Percentiles rank a stretch among this genome's conserved stretches.
Evolutionary conservation across 2,113 vertebrate species (phyloP).

Genomic region (Bujurquina vittata): DNA sequence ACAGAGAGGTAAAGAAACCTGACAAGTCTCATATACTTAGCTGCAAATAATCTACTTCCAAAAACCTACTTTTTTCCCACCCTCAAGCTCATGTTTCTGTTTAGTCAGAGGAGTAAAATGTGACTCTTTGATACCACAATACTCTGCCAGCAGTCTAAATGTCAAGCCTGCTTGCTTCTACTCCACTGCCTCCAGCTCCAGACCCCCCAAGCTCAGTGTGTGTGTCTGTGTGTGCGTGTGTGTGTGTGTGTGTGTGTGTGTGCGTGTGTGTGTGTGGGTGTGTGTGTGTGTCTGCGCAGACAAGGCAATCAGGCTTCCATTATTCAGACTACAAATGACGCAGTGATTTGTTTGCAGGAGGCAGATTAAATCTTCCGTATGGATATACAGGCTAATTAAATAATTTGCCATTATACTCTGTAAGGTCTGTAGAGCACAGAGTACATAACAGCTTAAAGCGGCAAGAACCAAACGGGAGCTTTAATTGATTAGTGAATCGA

Average conservation of each 20-base stretch:
- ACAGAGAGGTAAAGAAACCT: neutral
- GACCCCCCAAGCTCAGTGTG: neutral
- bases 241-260: neutral
- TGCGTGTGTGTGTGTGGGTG: neutral
- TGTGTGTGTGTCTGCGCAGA: neutral
- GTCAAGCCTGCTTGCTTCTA: slow-evolving; percentile 30
- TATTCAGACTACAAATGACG: neutral
- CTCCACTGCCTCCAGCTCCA: slow-evolving; percentile 16
- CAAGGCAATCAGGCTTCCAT: neutral
- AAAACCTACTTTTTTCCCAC: neutral
- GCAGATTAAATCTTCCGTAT: neutral
- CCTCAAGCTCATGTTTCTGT: neutral
- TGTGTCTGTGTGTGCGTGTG: neutral
- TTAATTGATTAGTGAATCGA: too few species aligned
- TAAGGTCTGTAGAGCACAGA: neutral
- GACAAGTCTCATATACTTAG: neutral
- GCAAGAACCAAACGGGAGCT: neutral
- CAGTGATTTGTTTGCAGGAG: neutral
- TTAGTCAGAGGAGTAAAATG: slow-evolving; percentile 1
- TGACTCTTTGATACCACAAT: slow-evolving; percentile 21
- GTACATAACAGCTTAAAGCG: neutral
- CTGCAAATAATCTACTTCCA: neutral
- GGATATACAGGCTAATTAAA: neutral
- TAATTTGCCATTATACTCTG: neutral
- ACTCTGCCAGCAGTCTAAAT: neutral